Evolutionary conservation across 2,888 invertebrate genomes (phyloP).

Genomic region (Odontocerum albicorne): DNA sequence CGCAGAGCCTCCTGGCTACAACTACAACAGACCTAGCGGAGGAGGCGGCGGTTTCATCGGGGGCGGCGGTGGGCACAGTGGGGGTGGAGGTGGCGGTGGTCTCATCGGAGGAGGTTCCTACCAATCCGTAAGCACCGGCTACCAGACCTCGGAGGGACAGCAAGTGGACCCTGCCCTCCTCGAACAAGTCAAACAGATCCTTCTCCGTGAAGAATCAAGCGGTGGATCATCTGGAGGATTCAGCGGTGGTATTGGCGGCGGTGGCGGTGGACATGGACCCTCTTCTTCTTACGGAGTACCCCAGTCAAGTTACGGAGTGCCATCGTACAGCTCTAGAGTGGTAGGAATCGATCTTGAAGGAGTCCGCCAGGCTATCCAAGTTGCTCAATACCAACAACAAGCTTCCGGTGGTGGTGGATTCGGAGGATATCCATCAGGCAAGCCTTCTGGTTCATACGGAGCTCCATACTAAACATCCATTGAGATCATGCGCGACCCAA

Average conservation of each 20-base stretch:
- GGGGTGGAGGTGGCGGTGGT: conserved; percentile 59
- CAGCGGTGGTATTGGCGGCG: conserved; percentile 48
- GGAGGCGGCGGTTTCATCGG: conserved; percentile 45
- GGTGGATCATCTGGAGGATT: conserved; percentile 57
- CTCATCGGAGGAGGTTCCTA: conserved; percentile 69
- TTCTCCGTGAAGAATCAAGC: conserved; percentile 77
- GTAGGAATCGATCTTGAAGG: conserved; percentile 85
- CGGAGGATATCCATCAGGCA: conserved; percentile 46
- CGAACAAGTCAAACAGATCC: conserved; percentile 83
- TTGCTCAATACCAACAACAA: conserved; percentile 80
- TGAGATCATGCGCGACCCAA: no score
- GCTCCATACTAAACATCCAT: conserved; percentile 56
- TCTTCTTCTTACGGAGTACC: conserved; percentile 69
- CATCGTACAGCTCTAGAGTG: conserved; percentile 59
- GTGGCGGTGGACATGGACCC: conserved; percentile 50
- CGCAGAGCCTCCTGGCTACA: conserved; percentile 79
- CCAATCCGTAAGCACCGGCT: conserved; percentile 75
- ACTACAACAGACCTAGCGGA: conserved; percentile 70
- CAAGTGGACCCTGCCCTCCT: conserved; percentile 78
- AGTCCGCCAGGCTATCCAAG: conserved; percentile 84
- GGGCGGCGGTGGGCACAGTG: conserved; percentile 46
- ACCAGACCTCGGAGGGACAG: conserved; percentile 81
- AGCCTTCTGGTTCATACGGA: conserved; percentile 60
- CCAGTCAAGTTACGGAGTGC: conserved; percentile 68
- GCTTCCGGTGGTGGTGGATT: conserved; percentile 48